A percentile compares a stretch with the other conserved stretches of the same genome.
These are phyloP conservation scores for Poecilia latipinna DNA, from an alignment of 2,113 vertebrate species.

Conservation along the genomic window DNA sequence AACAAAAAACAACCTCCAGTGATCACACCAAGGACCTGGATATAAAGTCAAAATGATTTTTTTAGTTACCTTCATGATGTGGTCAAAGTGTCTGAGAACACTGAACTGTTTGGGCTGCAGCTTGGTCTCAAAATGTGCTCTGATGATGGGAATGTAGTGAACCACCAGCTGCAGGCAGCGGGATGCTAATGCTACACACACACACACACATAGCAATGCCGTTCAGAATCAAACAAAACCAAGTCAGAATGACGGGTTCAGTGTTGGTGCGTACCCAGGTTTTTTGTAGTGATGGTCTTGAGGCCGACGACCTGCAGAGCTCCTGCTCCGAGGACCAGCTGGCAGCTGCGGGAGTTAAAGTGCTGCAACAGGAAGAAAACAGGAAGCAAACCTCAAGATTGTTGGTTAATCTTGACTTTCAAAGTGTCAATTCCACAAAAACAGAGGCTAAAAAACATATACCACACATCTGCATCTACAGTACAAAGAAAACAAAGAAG, in stretches of 20 bases:
- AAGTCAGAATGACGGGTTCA: not conserved
- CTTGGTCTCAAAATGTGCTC: constrained; percentile 93
- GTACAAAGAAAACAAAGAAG: too few species aligned
- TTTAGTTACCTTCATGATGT: constrained; percentile 93
- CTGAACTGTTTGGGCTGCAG: constrained; percentile 94
- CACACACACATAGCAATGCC: not conserved
- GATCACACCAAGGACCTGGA: not conserved
- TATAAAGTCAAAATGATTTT: not conserved
- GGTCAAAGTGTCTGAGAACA: constrained; percentile 95
- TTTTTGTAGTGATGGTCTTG: constrained; percentile 99
- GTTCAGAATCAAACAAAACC: too few species aligned
- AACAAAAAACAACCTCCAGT: not conserved
- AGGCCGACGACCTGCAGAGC: constrained; percentile 96
- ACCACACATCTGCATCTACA: not conserved
- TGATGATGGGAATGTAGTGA: constrained; percentile 95
- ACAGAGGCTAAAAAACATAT: too few species aligned
- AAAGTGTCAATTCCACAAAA: too few species aligned
- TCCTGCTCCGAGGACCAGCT: constrained; percentile 95
- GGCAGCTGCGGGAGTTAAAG: constrained; percentile 98
- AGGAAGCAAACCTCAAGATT: too few species aligned
- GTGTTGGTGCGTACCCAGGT: constrained; percentile 84
- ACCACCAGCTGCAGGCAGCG: constrained; percentile 97
- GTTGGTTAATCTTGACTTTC: too few species aligned
- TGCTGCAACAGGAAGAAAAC: constrained; percentile 80
- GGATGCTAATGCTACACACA: constrained; percentile 88